phyloP scores from a whole-genome alignment of 1,140 invertebrate species.

The Tetramorium parvispinum region DNA sequence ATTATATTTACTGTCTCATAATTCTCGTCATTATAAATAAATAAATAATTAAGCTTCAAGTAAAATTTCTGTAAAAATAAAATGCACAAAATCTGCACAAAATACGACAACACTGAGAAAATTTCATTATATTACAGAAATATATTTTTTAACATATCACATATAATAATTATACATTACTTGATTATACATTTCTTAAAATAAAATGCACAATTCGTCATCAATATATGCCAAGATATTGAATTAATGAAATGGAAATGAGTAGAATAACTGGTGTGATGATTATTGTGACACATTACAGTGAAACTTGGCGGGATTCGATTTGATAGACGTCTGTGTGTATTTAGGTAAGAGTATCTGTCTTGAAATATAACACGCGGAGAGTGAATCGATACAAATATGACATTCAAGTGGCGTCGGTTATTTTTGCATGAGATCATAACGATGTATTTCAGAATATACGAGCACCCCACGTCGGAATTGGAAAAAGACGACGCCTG shows the following conservation, averaged over 20 bases:
- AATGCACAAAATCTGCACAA: too few relatives aligned
- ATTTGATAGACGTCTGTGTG: constrained; percentile 34
- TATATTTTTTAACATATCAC: background rate
- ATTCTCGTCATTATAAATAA: background rate
- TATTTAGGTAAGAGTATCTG: constrained; percentile 36
- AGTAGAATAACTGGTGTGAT: background rate
- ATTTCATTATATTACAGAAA: background rate
- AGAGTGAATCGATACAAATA: constrained; percentile 41
- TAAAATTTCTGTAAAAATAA: background rate
- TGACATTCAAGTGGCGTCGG: constrained; percentile 39
- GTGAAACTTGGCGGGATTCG: background rate
- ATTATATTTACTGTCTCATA: background rate
- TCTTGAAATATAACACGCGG: constrained; percentile 4
- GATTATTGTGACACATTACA: background rate
- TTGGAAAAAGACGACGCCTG: constrained; percentile 32
- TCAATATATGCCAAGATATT: background rate
- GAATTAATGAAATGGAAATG: background rate
- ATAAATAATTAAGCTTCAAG: background rate
- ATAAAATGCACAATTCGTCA: background rate
- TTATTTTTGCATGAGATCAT: constrained; percentile 43
- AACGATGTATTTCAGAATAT: constrained; percentile 31
- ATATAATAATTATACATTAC: background rate
- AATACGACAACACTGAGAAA: background rate
- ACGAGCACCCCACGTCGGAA: background rate
- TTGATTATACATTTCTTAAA: too few relatives aligned